Base-by-base conservation (phyloP, 2,888 invertebrate species). In the Agrochola macilenta region DNA sequence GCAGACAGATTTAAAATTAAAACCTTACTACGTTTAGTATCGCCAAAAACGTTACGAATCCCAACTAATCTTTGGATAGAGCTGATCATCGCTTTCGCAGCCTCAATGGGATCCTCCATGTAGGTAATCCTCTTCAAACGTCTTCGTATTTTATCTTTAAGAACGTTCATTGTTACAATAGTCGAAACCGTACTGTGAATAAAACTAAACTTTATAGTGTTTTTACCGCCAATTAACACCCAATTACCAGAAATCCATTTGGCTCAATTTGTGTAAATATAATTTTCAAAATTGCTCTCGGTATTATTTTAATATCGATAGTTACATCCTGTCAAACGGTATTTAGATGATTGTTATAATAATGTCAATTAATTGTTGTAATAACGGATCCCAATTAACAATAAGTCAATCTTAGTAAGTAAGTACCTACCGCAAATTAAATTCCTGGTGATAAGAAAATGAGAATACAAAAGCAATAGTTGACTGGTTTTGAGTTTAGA, bases 1-100 rank as follows among this genome's bases (percentile, higher is more conserved):
- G 17, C 5, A 14, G 46, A 14, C 14, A 39, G 58, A 46, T 46
- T 43, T 43, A 5, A n/a, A 26, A 61, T 5, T 3, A 46, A 65
- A 65, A 17, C 8, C 93, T 91, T 87, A 90, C 93, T 90, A 0
- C 79, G 86, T 43, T 90, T 76, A 26, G 85, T 88, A 76, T 93
- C 93, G 0, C 93, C 93, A 77, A 93, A 94, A 1, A 93, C 89
- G 70, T 94, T 92, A 64, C 87, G 89, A 46, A 94, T 92, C 0
- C 94, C 94, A 58, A 93, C 93, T 17, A 93, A 74, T 61, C 82
- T 86, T 83, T 93, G 92, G 8, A 94, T 92, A 9, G 76, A 86
- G 79, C 89, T 92, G 54, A 94, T 85, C 90, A 94, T 92, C 30
- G 78, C 81, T 81, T 92, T 94, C 8, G 91, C 89, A 5, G 86